Evolutionary conservation across 2,113 vertebrate species (phyloP), one percentile per base, ranked within the genome.

Genomic region (Panthera leo): DNA sequence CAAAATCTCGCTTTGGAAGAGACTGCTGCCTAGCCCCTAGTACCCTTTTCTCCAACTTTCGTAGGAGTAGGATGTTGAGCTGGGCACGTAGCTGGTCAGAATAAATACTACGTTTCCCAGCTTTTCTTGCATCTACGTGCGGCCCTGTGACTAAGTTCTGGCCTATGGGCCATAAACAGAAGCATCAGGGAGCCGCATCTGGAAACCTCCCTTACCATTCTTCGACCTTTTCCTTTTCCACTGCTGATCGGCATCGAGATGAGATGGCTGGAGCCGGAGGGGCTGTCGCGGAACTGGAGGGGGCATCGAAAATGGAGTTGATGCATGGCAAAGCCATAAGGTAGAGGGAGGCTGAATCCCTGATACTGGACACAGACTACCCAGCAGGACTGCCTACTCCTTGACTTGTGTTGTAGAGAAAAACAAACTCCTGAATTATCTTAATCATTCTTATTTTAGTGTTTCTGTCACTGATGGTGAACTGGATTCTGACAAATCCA

Each of bases 1-100:
- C 86, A 48, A 80, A 95, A 79, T 86, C 4, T 39, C 45, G 61
- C 73, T 91, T 95, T 68, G 87, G 45, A 68, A 89, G 75, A 76
- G 39, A 31, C 4, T 82, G 3, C 51, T 71, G 34, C 25, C 85
- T 92, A 93, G 45, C 4, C 8, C 1, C 70, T 21, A 14, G n/a
- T 61, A 16, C 25, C 7, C 3, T 51, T 80, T 68, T 39, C 84
- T 2, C 16, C 25, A 45, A 39, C 23, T 85, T 68, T 14, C 1
- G 2, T 65, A 65, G 34, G 25, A 27, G 51, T 61, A 80, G 61
- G 25, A 78, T 71, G 39, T 23, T 83, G 67, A 89, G 53, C 51
- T 95, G 61, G 45, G 68, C 39, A 67, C 0, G 0, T 67, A 53
- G 53, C 75, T 79, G 3, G 9, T 13, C 16, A n/a, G 71, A 63